Evolutionary conservation across 2,113 vertebrate species (phyloP).

Genomic region (Verasper variegatus): DNA sequence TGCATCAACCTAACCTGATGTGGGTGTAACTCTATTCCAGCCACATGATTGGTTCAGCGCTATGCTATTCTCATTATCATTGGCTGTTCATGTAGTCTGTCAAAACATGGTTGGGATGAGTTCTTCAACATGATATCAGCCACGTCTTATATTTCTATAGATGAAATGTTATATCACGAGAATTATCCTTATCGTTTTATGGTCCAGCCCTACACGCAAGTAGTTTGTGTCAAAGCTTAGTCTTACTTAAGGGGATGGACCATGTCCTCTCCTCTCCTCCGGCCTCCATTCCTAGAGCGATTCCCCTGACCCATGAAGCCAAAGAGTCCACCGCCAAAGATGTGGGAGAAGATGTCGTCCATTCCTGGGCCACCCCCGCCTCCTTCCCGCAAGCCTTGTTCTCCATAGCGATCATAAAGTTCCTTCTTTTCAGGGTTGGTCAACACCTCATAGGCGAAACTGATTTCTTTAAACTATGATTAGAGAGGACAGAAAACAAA

Average conservation of each 20-base stretch:
- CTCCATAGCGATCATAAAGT: slow-evolving; percentile 95
- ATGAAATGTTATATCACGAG: too few relatives aligned
- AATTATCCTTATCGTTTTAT: too few relatives aligned
- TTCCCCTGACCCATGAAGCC: slow-evolving; percentile 95
- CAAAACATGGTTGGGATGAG: too few relatives aligned
- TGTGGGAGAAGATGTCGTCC: slow-evolving; percentile 99
- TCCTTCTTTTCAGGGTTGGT: slow-evolving; percentile 98
- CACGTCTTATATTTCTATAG: too few relatives aligned
- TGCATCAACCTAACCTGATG: too few relatives aligned
- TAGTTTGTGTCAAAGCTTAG: neutral
- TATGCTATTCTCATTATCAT: too few relatives aligned
- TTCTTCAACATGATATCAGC: too few relatives aligned
- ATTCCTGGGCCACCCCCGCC: slow-evolving; percentile 93
- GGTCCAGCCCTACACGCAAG: too few relatives aligned
- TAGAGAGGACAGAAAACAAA: neutral
- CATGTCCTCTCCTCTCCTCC: slow-evolving; percentile 97
- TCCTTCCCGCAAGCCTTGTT: slow-evolving; percentile 96
- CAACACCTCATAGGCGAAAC: slow-evolving; percentile 97
- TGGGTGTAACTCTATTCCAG: too few relatives aligned
- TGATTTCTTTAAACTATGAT: slow-evolving; percentile 98
- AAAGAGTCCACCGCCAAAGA: slow-evolving; percentile 97
- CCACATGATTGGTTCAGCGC: too few relatives aligned
- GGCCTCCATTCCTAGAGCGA: slow-evolving; percentile 92
- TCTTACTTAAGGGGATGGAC: slow-evolving; percentile 97
- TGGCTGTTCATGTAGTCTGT: too few relatives aligned